phyloP scores from a whole-genome alignment of 2,888 invertebrate genomes.

The Pogonocherus hispidulus region DNA sequence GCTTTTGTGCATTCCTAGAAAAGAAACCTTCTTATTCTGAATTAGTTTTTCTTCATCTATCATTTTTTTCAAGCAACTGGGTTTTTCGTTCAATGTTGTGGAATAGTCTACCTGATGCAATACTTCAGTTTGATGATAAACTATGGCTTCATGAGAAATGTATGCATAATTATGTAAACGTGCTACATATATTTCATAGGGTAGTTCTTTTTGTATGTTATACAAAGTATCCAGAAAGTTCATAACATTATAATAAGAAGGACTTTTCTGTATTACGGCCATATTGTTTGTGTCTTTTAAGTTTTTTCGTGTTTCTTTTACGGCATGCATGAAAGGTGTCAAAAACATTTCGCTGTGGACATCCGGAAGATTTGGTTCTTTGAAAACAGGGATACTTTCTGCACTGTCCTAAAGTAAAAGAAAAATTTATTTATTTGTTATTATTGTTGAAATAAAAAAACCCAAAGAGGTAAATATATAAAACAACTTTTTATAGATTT shows the following conservation, averaged over 20 bases:
- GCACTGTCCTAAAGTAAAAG: constrained; percentile 36
- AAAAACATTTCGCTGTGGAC: constrained; percentile 49
- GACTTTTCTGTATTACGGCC: constrained; percentile 36
- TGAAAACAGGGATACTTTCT: constrained; percentile 33
- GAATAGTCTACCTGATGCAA: constrained; percentile 18
- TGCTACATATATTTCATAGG: constrained; percentile 44
- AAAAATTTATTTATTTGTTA: background rate
- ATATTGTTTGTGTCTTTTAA: constrained; percentile 7
- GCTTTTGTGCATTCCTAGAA: constrained; percentile 48
- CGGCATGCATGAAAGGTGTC: constrained; percentile 55
- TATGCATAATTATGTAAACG: constrained; percentile 34
- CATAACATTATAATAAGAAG: constrained; percentile 54
- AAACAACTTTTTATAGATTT: too few species aligned
- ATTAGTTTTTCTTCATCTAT: constrained; percentile 30
- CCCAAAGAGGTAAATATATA: too few species aligned
- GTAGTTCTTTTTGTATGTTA: constrained; percentile 43
- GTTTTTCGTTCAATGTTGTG: constrained; percentile 21
- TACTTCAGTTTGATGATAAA: constrained; percentile 29
- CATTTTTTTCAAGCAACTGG: constrained; percentile 43
- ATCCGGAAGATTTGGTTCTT: constrained; percentile 35
- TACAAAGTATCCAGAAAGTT: constrained; percentile 54
- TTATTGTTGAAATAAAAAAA: background rate
- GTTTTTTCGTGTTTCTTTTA: constrained; percentile 47
- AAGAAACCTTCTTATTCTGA: constrained; percentile 50
- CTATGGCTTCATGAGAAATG: constrained; percentile 22